Base-by-base conservation (phyloP, 2,113 vertebrate genomes). In the Stigmatopora nigra region DNA sequence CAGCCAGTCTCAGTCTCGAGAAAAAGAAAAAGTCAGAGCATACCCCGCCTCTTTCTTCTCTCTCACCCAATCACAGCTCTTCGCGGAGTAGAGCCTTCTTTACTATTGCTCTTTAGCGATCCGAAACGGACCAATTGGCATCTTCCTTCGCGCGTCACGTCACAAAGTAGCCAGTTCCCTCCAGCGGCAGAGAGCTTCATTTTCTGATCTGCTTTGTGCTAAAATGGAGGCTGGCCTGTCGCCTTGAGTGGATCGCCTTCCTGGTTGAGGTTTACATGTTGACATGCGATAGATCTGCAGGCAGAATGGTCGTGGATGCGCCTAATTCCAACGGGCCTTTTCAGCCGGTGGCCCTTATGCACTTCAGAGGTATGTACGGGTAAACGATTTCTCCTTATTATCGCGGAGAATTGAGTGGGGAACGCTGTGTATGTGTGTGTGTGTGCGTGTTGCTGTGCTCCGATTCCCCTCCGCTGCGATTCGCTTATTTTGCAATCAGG, bases 251-350 rank as follows among this genome's bases (percentile, higher is more conserved):
- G 91, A 86, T 73, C 73, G 90, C 91, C 89, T 84, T 87, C 90
- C 92, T 84, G 89, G 91, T 82, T 88, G 83, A 91, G 80, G 89
- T 86, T 92, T 94, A 90, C 90, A 96, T 95, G 95, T 94, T 95
- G 94, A 94, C 93, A 98, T 97, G 96, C 93, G 93, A 93, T 91
- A 92, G 91, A 86, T 79, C 92, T 77, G 92, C 90, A 91, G 92
- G 92, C 94, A 96, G 92, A 91, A 98, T 98, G 96, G 94, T 97
- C 81, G 91, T 98, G 87, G 96, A 98, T 75, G 94, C 95, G 85
- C 94, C 95, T 60, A 94, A 89, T 86, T 93, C 95, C 88, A 98
- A 95, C 41, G 95, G 95, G 92, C 96, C 96, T 19, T 98, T 98
- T 87, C 96, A 94, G 94, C 96, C 95, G 73, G 93, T 93, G 91